Percentiles rank a stretch among this genome's conserved stretches.
These are phyloP conservation scores for Hippocampus mohnikei DNA, from an alignment of 2,113 vertebrate genomes.

Conservation along the genomic window DNA sequence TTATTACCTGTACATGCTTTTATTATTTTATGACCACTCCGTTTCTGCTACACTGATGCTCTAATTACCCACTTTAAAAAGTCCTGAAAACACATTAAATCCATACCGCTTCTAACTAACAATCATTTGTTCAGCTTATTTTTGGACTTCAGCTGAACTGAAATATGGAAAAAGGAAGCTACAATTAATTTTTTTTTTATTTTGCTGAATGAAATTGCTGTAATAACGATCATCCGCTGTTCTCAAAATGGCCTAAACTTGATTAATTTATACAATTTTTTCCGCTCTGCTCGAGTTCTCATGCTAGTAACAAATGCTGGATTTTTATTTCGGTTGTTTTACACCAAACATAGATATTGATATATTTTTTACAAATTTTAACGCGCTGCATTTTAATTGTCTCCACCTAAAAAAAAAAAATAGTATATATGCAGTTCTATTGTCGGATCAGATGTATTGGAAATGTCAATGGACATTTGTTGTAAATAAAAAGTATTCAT, in stretches of 20 bases:
- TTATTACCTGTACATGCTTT: slow-evolving; percentile 22
- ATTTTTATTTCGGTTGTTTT: slow-evolving; percentile 39
- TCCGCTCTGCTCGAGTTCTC: slow-evolving; percentile 7
- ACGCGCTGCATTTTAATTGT: slow-evolving; percentile 55
- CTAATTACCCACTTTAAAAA: neutral
- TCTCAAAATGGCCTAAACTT: neutral
- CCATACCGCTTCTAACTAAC: no score
- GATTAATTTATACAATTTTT: slow-evolving; percentile 18
- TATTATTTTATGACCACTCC: slow-evolving; percentile 39
- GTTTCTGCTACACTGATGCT: slow-evolving; percentile 28
- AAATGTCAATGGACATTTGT: slow-evolving; percentile 57
- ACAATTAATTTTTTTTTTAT: neutral
- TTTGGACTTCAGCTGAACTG: neutral
- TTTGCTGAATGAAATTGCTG: neutral
- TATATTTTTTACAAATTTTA: slow-evolving; percentile 41
- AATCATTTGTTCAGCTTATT: neutral
- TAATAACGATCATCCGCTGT: neutral
- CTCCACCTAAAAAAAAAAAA: slow-evolving; percentile 21
- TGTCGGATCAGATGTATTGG: slow-evolving; percentile 62
- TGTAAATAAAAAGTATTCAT: slow-evolving; percentile 70
- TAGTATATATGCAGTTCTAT: slow-evolving; percentile 55
- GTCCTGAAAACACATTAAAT: neutral
- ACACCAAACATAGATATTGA: slow-evolving; percentile 32
- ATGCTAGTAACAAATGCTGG: slow-evolving; percentile 59
- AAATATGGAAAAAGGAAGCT: neutral